Conservation (phyloP, 2,113 vertebrate species). For the Damaliscus lunatus region DNA sequence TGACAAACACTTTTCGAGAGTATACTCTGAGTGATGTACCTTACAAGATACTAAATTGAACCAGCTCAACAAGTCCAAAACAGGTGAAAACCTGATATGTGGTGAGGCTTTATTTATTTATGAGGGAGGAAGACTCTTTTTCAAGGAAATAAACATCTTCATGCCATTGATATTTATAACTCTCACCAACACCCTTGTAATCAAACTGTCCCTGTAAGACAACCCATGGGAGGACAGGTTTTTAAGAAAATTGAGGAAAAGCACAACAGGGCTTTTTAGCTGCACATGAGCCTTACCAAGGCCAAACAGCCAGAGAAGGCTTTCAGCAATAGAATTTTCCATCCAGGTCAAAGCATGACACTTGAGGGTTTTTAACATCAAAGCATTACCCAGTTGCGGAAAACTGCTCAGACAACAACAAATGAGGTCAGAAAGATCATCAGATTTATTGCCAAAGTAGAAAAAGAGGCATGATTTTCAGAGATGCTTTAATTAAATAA, state of each 20-base stretch:
- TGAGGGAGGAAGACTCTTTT: not conserved
- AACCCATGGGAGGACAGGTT: not conserved
- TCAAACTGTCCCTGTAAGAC: not conserved
- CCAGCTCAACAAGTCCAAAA: not conserved
- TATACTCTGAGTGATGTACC: not conserved
- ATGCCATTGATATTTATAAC: not conserved
- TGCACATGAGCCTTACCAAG: not conserved
- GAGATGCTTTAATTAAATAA: not conserved
- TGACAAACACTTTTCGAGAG: not conserved
- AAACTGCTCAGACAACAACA: constrained; percentile 35
- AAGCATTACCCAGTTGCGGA: not conserved
- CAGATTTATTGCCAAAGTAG: constrained; percentile 27
- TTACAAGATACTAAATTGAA: not conserved
- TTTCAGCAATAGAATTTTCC: not conserved
- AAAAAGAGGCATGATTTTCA: constrained; percentile 16
- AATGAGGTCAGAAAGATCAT: constrained; percentile 31
- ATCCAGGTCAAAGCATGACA: not conserved
- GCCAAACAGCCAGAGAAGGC: not conserved
- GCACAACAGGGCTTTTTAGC: not conserved
- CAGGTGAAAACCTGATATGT: not conserved
- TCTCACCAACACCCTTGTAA: not conserved
- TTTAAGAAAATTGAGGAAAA: not conserved
- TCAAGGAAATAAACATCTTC: not conserved
- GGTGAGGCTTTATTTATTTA: not conserved
- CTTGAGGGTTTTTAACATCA: not conserved